These are phyloP conservation scores for Gonatopus flavifemur DNA, from an alignment of 1,140 invertebrate species.

Conservation along the genomic window DNA sequence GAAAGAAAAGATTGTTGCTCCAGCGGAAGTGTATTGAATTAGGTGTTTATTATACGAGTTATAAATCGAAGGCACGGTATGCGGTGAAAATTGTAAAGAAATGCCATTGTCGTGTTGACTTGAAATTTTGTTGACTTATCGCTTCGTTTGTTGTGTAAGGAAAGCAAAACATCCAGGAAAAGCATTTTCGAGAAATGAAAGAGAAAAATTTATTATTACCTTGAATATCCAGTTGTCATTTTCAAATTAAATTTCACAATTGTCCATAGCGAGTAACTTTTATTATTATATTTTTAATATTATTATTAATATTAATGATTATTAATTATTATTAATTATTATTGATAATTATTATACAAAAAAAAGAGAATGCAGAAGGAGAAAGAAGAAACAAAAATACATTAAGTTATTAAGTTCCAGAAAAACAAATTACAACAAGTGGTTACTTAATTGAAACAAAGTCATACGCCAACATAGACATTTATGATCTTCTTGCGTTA, in stretches of 20 bases:
- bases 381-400: constrained; percentile 49
- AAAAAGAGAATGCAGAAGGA: constrained; percentile 46
- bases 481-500: too few relatives aligned
- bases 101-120: too few relatives aligned
- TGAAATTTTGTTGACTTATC: too few relatives aligned
- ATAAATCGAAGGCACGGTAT: too few relatives aligned
- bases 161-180: constrained; percentile 3
- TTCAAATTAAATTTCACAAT: constrained; percentile 53
- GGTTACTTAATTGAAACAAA: constrained; percentile 46
- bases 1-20: too few relatives aligned
- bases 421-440: constrained; percentile 41
- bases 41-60: too few relatives aligned
- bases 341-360: constrained; percentile 41
- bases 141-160: too few relatives aligned
- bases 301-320: constrained; percentile 21
- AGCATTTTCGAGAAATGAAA: constrained; percentile 3
- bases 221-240: constrained; percentile 51
- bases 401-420: constrained; percentile 51
- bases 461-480: too few relatives aligned
- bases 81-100: too few relatives aligned
- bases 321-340: constrained; percentile 14
- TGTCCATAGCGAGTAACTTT: constrained; percentile 48
- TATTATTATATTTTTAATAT: constrained; percentile 24
- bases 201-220: too few relatives aligned
- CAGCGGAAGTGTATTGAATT: too few relatives aligned